phyloP scores from a whole-genome alignment of 2,113 vertebrate species.

The Oreochromis aureus region DNA sequence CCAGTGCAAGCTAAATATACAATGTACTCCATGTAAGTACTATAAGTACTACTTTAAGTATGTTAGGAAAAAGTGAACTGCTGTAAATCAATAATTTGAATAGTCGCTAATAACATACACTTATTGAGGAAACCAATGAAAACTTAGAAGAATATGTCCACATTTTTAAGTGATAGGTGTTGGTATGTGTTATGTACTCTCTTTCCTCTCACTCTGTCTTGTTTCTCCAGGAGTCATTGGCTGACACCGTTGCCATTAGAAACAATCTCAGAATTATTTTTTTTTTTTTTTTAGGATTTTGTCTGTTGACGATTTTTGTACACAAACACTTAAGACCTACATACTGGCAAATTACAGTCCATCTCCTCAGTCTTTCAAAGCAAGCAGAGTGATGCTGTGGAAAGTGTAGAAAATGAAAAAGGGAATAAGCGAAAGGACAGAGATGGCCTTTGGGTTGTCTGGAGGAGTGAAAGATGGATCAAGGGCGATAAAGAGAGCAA shows the following conservation, averaged over 20 bases:
- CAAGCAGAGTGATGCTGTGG: not conserved
- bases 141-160: not conserved
- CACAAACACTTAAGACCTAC: conserved; percentile 29
- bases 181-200: not conserved
- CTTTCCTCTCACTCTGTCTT: not conserved
- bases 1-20: not conserved
- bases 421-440: not conserved
- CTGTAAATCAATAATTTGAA: not conserved
- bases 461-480: not conserved
- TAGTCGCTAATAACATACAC: not conserved
- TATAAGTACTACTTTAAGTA: not conserved
- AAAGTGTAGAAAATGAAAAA: not conserved
- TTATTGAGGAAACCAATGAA: not conserved
- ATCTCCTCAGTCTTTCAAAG: not conserved
- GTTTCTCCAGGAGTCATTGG: not conserved
- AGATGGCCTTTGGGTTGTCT: not conserved
- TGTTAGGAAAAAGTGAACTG: not conserved
- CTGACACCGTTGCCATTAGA: conserved; percentile 23
- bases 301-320: not conserved
- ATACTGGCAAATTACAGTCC: conserved; percentile 18
- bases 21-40: not conserved
- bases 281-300: not conserved
- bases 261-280: not conserved
- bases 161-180: not conserved
- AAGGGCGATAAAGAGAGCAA: not conserved